Base-by-base conservation (phyloP, 2,888 invertebrate species). In the Temnothorax ravouxi region DNA sequence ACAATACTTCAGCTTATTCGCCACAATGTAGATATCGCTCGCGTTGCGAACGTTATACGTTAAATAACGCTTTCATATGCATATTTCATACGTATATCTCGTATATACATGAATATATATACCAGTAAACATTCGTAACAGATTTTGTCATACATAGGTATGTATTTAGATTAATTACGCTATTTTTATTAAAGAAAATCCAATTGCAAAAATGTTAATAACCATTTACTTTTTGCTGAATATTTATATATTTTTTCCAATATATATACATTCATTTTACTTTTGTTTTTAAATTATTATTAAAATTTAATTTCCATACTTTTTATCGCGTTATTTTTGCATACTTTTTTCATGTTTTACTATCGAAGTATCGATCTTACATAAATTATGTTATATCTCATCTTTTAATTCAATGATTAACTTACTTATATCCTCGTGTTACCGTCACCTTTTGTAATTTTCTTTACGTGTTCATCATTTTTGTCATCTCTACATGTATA, bases 1-100 rank as follows among this genome's bases (percentile, higher is more conserved):
- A 85, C 66, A 84, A 87, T 29, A 29, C 29, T 3, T 29, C 11
- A 50, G 9, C 88, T 86, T n/a, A n/a, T n/a, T 64, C 50, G 50
- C 50, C 2, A 9, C 21, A 13, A 59, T 18, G 21, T 62, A 50
- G 11, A 41, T 9, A 54, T n/a, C 6, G 44, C 44, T n/a, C 34
- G 18, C 59, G 11, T 56, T 41, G 41, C 5, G 2, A 54, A 71
- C 9, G 15, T 52, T 38, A 34, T 38, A 34, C 21, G 15, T 34
- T 54, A 6, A 64, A 66, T 44, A 41, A 41, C 9, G 9, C 41
- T 15, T 64, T 41, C 3, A 41, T 11, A 13, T 5, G 13, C 2
- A 67, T 25, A 21, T 47, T 25, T 67, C 0, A 34, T 38, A 18
- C 29, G 18, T 34, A 29, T 3, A 59, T 38, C 15, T 34, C 25